These are phyloP conservation scores for Zaprionus capensis DNA, from an alignment of 1,140 invertebrate genomes.

Conservation along the genomic window DNA sequence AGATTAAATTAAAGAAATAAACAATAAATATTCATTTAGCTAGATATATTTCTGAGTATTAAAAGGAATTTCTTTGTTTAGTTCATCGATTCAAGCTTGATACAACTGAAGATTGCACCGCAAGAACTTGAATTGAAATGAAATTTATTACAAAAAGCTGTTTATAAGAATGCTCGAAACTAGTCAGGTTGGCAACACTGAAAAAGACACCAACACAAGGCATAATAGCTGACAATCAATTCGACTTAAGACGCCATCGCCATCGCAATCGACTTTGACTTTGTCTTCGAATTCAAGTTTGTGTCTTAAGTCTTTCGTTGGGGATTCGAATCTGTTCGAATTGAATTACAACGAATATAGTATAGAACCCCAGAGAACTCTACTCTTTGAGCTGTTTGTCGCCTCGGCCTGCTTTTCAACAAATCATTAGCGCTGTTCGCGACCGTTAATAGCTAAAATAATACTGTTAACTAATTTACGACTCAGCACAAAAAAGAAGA, in stretches of 20 bases:
- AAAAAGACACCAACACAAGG: slow-evolving; percentile 40
- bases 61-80: not conserved
- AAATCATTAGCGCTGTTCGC: slow-evolving; percentile 57
- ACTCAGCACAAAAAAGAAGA: slow-evolving; percentile 32
- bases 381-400: slow-evolving; percentile 34
- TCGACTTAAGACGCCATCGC: slow-evolving; percentile 56
- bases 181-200: slow-evolving; percentile 31
- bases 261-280: slow-evolving; percentile 46
- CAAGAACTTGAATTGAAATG: not conserved
- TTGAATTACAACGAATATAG: slow-evolving; percentile 57
- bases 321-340: slow-evolving; percentile 58
- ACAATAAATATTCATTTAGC: not conserved
- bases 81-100: not conserved
- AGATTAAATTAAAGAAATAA: too few species aligned
- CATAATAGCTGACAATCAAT: slow-evolving; percentile 74
- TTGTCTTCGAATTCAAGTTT: slow-evolving; percentile 68
- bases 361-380: slow-evolving; percentile 27
- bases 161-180: slow-evolving; percentile 23
- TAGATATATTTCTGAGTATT: not conserved
- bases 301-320: slow-evolving; percentile 75
- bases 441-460: slow-evolving; percentile 74
- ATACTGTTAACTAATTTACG: slow-evolving; percentile 82
- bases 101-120: not conserved
- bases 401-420: slow-evolving; percentile 52
- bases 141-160: not conserved